Evolutionary conservation across 2,888 invertebrate genomes (phyloP).

Genomic region (Meghimatium bilineatum): DNA sequence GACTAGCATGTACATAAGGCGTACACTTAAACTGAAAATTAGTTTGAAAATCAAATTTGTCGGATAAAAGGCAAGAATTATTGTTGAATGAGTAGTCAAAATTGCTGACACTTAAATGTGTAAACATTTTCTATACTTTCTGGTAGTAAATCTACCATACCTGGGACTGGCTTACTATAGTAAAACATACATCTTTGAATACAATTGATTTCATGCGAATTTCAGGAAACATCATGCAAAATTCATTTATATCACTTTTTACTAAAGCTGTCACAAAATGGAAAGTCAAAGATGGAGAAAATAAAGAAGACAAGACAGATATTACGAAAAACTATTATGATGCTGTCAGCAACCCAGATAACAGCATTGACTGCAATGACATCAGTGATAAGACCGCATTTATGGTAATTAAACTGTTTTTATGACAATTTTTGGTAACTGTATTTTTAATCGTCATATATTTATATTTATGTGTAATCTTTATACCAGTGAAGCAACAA

Average conservation of each 20-base stretch:
- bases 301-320: neutral
- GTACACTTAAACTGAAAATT: no score
- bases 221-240: neutral
- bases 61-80: no score
- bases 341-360: neutral
- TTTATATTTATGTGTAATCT: no score
- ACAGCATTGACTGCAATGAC: neutral
- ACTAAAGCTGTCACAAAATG: conserved; percentile 1
- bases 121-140: neutral
- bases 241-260: neutral
- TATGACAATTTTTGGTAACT: no score
- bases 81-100: neutral
- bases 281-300: neutral
- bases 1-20: no score
- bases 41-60: no score
- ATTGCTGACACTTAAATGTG: neutral
- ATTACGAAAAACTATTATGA: neutral
- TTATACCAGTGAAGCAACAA: no score
- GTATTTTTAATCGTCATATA: no score
- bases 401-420: neutral
- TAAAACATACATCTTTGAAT: neutral
- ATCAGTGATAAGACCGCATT: neutral
- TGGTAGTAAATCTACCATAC: no score
- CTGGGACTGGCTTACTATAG: neutral
- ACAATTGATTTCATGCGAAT: neutral